Conservation (phyloP, 2,797 vertebrate species). For the Geotrypetes seraphini region DNA sequence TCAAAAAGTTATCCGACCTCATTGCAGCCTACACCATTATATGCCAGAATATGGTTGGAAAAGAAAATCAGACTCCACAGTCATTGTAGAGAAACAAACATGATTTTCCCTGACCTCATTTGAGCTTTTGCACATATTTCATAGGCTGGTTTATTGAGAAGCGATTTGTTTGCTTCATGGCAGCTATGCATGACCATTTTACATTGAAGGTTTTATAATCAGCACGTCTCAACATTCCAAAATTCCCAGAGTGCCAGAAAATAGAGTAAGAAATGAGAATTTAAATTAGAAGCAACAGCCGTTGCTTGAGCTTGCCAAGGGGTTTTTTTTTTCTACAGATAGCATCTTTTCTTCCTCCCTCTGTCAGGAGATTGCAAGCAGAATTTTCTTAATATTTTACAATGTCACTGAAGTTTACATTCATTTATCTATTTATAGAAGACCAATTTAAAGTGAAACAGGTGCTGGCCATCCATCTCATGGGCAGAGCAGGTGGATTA, state of each 20-base stretch:
- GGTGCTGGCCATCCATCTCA: constrained; percentile 17
- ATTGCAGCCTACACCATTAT: no score
- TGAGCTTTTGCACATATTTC: constrained; percentile 35
- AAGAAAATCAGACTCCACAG: no score
- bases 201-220: constrained; percentile 39
- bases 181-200: constrained; percentile 40
- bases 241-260: constrained; percentile 56
- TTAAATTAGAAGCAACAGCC: constrained; percentile 52
- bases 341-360: constrained; percentile 18
- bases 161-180: constrained; percentile 44
- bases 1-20: background rate
- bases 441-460: constrained; percentile 29
- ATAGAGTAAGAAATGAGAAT: constrained; percentile 57
- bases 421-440: constrained; percentile 13
- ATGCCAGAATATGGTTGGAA: no score
- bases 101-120: constrained; percentile 21
- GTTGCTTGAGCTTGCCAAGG: constrained; percentile 32
- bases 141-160: constrained; percentile 35
- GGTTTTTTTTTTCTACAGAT: constrained; percentile 37
- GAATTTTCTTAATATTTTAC: constrained; percentile 20
- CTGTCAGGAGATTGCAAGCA: constrained; percentile 20
- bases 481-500: constrained; percentile 6
- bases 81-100: constrained; percentile 22
- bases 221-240: constrained; percentile 54
- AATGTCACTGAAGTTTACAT: constrained; percentile 25